Conservation (phyloP, 92 coral and sea anemone genomes). For the Virgularia gustaviana region DNA sequence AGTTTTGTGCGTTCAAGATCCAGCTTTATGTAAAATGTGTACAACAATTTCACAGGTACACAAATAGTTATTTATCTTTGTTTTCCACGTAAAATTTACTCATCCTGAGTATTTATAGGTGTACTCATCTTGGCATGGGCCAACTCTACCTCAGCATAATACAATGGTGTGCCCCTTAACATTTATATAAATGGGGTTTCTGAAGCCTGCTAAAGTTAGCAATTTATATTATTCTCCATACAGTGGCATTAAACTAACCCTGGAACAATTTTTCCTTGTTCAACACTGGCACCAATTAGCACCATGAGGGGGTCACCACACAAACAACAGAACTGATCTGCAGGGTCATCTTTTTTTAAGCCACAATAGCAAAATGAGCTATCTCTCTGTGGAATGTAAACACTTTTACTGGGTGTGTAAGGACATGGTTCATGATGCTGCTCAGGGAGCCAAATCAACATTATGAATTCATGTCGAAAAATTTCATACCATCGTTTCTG, state of each 20-base stretch:
- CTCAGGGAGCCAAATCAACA: slow-evolving; percentile 53
- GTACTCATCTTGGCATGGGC: too few relatives aligned
- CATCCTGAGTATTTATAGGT: too few relatives aligned
- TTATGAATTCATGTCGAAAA: slow-evolving; percentile 46
- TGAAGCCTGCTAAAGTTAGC: background rate
- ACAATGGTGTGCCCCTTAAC: background rate
- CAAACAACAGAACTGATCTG: slow-evolving; percentile 38
- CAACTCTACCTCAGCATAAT: too few relatives aligned
- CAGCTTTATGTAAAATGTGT: too few relatives aligned
- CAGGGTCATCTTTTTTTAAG: slow-evolving; percentile 17
- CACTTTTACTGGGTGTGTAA: slow-evolving; percentile 27
- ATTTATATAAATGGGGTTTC: background rate
- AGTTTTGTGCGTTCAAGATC: too few relatives aligned
- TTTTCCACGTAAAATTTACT: too few relatives aligned
- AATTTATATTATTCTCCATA: background rate
- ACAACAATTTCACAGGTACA: too few relatives aligned
- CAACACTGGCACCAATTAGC: slow-evolving; percentile 44
- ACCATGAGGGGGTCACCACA: slow-evolving; percentile 42
- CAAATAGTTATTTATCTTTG: too few relatives aligned
- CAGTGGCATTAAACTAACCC: slow-evolving; percentile 10
- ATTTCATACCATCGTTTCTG: slow-evolving; percentile 46
- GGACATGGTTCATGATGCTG: slow-evolving; percentile 33
- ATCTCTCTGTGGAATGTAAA: slow-evolving; percentile 59
- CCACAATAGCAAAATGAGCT: slow-evolving; percentile 37
- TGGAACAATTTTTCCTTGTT: slow-evolving; percentile 11